phyloP scores from a whole-genome alignment of 2,888 invertebrate species.

The Electrophaes corylata region DNA sequence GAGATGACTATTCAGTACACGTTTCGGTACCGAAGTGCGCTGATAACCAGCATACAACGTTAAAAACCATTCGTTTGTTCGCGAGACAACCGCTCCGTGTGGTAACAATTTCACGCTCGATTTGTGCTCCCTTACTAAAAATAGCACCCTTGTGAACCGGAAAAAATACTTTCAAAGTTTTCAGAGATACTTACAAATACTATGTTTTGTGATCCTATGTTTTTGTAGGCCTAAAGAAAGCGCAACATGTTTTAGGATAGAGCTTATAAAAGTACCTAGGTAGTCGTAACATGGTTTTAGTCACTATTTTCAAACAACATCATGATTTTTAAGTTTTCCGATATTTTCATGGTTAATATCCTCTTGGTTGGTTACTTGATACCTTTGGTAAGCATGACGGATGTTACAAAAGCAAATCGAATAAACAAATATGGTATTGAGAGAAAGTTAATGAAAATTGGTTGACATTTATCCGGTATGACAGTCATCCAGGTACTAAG shows the following conservation, averaged over 20 bases:
- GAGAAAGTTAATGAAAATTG: too few relatives aligned
- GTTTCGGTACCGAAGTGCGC: background rate
- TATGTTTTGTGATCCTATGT: background rate
- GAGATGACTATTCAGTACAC: background rate
- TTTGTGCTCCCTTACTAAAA: conserved; percentile 73
- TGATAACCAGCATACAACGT: conserved; percentile 6
- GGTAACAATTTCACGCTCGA: conserved; percentile 81
- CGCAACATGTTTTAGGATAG: background rate
- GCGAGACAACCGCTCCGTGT: conserved; percentile 73
- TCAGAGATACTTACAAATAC: conserved; percentile 1
- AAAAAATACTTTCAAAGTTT: conserved; percentile 20
- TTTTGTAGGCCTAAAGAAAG: background rate
- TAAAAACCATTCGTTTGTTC: conserved; percentile 66
- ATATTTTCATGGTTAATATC: too few relatives aligned
- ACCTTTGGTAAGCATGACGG: too few relatives aligned
- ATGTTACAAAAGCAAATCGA: too few relatives aligned
- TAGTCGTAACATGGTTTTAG: too few relatives aligned
- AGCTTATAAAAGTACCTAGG: too few relatives aligned
- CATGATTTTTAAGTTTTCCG: too few relatives aligned
- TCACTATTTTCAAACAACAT: too few relatives aligned
- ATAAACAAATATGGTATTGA: too few relatives aligned
- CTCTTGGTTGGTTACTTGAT: too few relatives aligned
- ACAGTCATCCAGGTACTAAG: too few relatives aligned
- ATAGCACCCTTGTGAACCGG: conserved; percentile 47
- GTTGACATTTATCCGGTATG: too few relatives aligned